Base-by-base conservation (phyloP, 2,888 invertebrate genomes). In the Hedychridium roseum region DNA sequence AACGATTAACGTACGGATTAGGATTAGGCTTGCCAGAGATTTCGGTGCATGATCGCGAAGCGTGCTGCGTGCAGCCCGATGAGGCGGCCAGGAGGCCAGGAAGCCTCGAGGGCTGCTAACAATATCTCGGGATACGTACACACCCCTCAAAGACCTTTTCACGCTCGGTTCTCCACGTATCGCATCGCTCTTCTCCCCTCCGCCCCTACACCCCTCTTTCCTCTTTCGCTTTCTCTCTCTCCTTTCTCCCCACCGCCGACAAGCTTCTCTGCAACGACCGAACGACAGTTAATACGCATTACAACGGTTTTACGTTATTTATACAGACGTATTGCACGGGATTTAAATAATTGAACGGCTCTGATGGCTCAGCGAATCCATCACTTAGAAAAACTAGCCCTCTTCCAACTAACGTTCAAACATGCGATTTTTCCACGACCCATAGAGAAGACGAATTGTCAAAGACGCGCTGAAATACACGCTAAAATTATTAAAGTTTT, bases 1-100 rank as follows among this genome's bases (percentile, higher is more conserved):
- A 64, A 59, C 76, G 76, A 76, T 76, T 76, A 76, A 71, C 76
- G 74, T 68, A 63, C 68, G 75, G 76, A 76, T 76, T 76, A 76
- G 76, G 76, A 76, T 76, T 74, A 74, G 65, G 60, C 57, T 54
- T 56, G 52, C 64, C 60, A 53, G 50, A 64, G 70, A 71, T 71
- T 66, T 66, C 51, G 47, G 31, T 57, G 50, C 48, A 56, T 48
- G 43, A 50, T 59, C 54, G 58, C 56, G 54, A 48, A 57, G 42
- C 27, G 55, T 52, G 51, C 51, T 44, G 50, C 43, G 38, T 14
- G 2, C 16, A 17, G 18, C n/a, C 12, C 14, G 15, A 15, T 28
- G 5, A 18, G 11, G 11, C 16, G 42, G 23, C 0, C 28, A 27
- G 9, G 21, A 31, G 17, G 18, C 41, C n/a, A 14, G 17, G 40